Evolutionary conservation across 2,797 vertebrate species (phyloP).

Genomic region (Acipenser oxyrinchus): DNA sequence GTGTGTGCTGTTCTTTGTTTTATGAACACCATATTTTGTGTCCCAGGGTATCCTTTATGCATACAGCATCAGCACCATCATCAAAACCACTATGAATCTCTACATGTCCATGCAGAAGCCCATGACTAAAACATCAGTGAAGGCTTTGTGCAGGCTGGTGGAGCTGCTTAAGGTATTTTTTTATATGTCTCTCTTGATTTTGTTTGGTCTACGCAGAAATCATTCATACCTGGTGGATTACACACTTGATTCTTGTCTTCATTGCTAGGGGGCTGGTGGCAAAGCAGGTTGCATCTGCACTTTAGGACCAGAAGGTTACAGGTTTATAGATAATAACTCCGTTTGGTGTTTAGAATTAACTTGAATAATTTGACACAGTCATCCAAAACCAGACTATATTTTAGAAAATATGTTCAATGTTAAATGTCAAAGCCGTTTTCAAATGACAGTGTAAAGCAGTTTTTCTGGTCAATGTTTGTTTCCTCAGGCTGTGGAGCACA

Average conservation of each 20-base stretch:
- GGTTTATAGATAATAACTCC: too few species aligned
- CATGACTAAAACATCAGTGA: constrained; percentile 97
- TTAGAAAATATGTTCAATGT: too few species aligned
- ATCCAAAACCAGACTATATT: not conserved
- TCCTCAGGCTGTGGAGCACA: constrained; percentile 84
- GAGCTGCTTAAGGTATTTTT: constrained; percentile 86
- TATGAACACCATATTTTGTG: constrained; percentile 16
- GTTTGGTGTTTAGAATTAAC: too few species aligned
- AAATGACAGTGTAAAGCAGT: not conserved
- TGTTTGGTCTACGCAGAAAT: too few species aligned
- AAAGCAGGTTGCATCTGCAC: too few species aligned
- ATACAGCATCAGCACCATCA: constrained; percentile 86
- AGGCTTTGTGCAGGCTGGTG: constrained; percentile 86
- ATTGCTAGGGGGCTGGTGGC: not conserved
- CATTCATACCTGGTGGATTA: too few species aligned
- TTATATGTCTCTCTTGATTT: not conserved
- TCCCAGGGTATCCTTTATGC: constrained; percentile 90
- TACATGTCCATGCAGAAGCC: constrained; percentile 96
- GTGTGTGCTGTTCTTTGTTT: too few species aligned
- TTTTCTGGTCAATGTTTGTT: constrained; percentile 3
- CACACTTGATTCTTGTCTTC: not conserved
- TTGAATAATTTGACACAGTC: too few species aligned
- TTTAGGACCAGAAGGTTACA: too few species aligned
- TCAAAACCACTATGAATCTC: constrained; percentile 97
- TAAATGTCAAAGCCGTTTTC: too few species aligned